Evolutionary conservation across 2,888 invertebrate species (phyloP), one percentile per base, ranked within the genome.

Genomic region (Harpalus rubripes): DNA sequence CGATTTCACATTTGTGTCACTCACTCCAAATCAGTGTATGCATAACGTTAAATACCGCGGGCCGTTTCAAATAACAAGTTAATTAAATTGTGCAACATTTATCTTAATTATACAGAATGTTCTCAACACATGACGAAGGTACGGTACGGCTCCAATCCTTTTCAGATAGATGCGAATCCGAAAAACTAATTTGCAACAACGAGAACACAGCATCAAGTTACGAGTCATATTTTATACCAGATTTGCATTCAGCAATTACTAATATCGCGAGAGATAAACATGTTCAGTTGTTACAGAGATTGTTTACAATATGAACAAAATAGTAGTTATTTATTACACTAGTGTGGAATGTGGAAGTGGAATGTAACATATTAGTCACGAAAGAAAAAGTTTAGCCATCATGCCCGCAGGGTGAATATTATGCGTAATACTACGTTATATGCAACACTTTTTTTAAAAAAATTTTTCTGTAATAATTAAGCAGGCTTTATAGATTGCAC

Each of bases 1-100:
- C 65, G 84, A 84, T 84, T 84, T 78, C 84, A 65, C 84, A 84
- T 84, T 84, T 84, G 56, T 78, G 78, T 84, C 84, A 78, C 78
- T 78, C 65, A 84, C 59, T 72, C 52, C 18, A 32, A 84, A 84
- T 78, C 61, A 58, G 61, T 52, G 84, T 78, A 78, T 65, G 84
- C 32, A 39, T 8, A 59, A 59, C 56, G 16, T 26, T 32, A 84
- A 78, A 78, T 78, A 61, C 41, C 74, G 61, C 52, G 44, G 16
- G 12, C 39, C 65, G 78, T 78, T 78, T 78, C 44, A 63, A 84
- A 84, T 84, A 84, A 84, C 78, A 76, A 83, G 84, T 78, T 84
- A 84, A 84, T 78, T 84, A 78, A 84, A 84, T 78, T 84, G 78
- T 78, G 63, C 56, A 84, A 56, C 84, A 84, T 84, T 84, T 84